These are phyloP conservation scores for Pollimyrus isidori DNA, from an alignment of 2,113 vertebrate genomes.

Conservation along the genomic window DNA sequence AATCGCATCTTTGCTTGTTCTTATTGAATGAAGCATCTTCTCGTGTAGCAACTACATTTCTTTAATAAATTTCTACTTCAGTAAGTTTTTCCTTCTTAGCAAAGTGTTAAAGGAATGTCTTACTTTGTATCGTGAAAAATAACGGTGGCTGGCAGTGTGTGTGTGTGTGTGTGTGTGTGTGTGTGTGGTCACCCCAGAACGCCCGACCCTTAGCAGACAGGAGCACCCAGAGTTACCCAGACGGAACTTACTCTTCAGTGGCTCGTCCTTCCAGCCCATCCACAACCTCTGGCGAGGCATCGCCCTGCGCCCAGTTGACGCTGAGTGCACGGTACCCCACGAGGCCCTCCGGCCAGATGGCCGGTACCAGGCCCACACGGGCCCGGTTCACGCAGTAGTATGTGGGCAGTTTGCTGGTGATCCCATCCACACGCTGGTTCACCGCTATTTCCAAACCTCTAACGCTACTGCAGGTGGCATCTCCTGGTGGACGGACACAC, in stretches of 20 bases:
- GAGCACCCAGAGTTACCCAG: background rate
- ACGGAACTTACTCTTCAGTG: constrained; percentile 65
- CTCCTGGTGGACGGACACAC: constrained; percentile 52
- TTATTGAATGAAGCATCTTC: too few relatives aligned
- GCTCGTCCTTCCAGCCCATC: constrained; percentile 75
- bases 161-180: too few relatives aligned
- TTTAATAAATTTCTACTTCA: too few relatives aligned
- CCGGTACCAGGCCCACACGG: constrained; percentile 64
- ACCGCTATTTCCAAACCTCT: constrained; percentile 76
- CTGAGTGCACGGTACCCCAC: constrained; percentile 46
- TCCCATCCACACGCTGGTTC: constrained; percentile 72
- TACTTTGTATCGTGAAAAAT: background rate
- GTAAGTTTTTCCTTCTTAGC: too few relatives aligned
- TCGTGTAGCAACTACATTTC: too few relatives aligned
- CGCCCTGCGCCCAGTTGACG: constrained; percentile 82
- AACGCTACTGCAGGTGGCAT: constrained; percentile 60
- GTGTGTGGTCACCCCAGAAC: background rate
- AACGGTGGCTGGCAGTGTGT: background rate
- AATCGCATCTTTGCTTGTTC: too few relatives aligned
- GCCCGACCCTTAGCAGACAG: too few relatives aligned
- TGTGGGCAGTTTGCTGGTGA: constrained; percentile 73
- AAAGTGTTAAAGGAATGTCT: background rate
- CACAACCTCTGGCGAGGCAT: constrained; percentile 75
- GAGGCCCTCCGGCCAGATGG: constrained; percentile 42
- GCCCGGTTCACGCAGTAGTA: constrained; percentile 78